Percentiles rank a stretch among this genome's conserved stretches.
Evolutionary conservation across 92 coral and sea anemone species (phyloP).

Genomic region (Umimayanthus chanpuru): DNA sequence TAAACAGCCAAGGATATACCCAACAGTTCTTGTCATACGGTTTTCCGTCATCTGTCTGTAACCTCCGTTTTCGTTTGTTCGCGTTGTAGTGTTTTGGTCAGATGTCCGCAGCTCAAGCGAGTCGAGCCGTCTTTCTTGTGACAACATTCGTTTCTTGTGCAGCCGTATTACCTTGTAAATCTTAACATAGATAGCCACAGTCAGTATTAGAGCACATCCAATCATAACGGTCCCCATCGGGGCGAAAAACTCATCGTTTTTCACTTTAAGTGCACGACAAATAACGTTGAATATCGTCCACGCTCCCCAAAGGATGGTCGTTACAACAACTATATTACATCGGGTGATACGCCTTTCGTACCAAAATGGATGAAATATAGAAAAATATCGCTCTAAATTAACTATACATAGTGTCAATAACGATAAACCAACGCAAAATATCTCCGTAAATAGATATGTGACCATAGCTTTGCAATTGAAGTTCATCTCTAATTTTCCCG

Average conservation of each 20-base stretch:
- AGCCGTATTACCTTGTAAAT: conserved; percentile 24
- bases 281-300: conserved; percentile 49
- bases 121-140: conserved; percentile 5
- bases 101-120: neutral
- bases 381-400: conserved; percentile 38
- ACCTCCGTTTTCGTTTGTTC: neutral
- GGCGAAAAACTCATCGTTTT: conserved; percentile 52
- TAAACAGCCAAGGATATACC: conserved; percentile 33
- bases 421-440: conserved; percentile 50
- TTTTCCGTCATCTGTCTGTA: conserved; percentile 14
- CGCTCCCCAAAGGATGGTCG: conserved; percentile 30
- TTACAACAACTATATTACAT: neutral
- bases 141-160: conserved; percentile 39
- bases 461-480: conserved; percentile 43
- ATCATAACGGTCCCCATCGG: conserved; percentile 40
- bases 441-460: conserved; percentile 45
- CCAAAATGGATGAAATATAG: conserved; percentile 51
- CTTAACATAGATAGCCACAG: conserved; percentile 1
- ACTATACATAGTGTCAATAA: conserved; percentile 44
- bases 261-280: conserved; percentile 43
- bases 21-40: conserved; percentile 50
- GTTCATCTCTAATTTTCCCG: conserved; percentile 38
- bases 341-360: conserved; percentile 40
- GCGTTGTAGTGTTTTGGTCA: neutral
- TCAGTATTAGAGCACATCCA: conserved; percentile 30